Conservation (phyloP, 2,797 vertebrate species). For the Sebastes taczanowskii region DNA sequence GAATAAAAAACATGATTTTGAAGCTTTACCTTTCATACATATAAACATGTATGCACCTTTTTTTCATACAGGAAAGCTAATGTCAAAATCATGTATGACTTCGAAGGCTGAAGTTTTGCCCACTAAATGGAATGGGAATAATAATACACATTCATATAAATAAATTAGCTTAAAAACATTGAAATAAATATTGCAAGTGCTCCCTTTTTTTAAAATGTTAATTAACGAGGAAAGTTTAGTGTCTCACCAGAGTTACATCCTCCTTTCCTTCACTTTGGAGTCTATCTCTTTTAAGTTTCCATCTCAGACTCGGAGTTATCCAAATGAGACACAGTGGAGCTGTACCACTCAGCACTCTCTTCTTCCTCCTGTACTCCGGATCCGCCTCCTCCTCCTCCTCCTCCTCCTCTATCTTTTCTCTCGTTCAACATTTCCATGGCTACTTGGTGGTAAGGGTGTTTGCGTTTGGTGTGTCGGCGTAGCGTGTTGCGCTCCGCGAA, state of each 20-base stretch:
- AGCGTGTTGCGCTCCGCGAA: conserved; percentile 93
- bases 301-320: conserved; percentile 78
- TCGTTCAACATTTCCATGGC: conserved; percentile 80
- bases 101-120: conserved; percentile 44
- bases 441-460: conserved; percentile 86
- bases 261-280: conserved; percentile 1
- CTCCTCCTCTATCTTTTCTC: conserved; percentile 60
- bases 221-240: conserved; percentile 24
- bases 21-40: conserved; percentile 10
- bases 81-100: conserved; percentile 28
- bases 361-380: conserved; percentile 74
- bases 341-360: conserved; percentile 86
- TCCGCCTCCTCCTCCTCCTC: conserved; percentile 29
- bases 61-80: conserved; percentile 4
- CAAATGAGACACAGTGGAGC: conserved; percentile 80
- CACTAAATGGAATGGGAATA: conserved; percentile 55
- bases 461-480: conserved; percentile 90
- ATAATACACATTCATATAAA: conserved; percentile 63
- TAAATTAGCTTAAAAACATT: conserved; percentile 50
- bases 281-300: conserved; percentile 58
- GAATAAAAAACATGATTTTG: conserved; percentile 10
- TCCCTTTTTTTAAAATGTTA: conserved; percentile 55
- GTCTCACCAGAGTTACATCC: neutral
- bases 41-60: neutral
- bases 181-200: conserved; percentile 73